Base-by-base conservation (phyloP, 2,797 vertebrate genomes). In the Sebastolobus alascanus region DNA sequence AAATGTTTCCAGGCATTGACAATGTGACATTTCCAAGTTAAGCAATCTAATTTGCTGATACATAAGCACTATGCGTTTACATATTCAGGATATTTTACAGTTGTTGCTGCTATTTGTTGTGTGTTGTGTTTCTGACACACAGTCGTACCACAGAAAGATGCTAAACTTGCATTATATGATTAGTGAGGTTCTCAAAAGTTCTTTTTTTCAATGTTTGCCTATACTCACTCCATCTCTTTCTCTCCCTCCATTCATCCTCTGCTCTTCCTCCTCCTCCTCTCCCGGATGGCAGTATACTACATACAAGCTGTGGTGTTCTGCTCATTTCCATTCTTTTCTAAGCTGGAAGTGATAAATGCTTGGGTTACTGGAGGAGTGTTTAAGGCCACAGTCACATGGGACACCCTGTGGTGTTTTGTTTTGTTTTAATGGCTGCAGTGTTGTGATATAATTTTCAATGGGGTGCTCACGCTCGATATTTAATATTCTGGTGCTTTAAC, bases 241-340 rank as follows among this genome's bases (percentile, higher is more conserved):
- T 29, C 9, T 46, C 31, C 40, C 35, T 68, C 27, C 18, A 22
- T 56, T 10, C 63, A 38, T 70, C 11, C 55, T 73, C 25, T 58
- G 65, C 27, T 83, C 58, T 27, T 54, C 40, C 50, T 84, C 83
- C 78, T 73, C 82, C 80, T 78, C 86, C 27, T 38, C 73, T 82
- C 72, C 77, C 69, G 82, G 79, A 84, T 87, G 75, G 77, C 69
- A 46, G 29, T 84, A 80, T 86, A 77, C 72, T 84, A 80, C 81
- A 89, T 72, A 81, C 81, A 87, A 84, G 76, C 85, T 84, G 81
- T 84, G 84, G 29, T 74, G 67, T 73, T 84, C 37, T 56, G 40
- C 56, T 88, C 31, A 38, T 83, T 83, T 77, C 12, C 54, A 68
- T 80, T 54, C 46, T 52, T 72, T 54, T 71, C 50, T 68, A 55